Evolutionary conservation across 2,888 invertebrate species (phyloP).

Genomic region (Danaus chrysippus): DNA sequence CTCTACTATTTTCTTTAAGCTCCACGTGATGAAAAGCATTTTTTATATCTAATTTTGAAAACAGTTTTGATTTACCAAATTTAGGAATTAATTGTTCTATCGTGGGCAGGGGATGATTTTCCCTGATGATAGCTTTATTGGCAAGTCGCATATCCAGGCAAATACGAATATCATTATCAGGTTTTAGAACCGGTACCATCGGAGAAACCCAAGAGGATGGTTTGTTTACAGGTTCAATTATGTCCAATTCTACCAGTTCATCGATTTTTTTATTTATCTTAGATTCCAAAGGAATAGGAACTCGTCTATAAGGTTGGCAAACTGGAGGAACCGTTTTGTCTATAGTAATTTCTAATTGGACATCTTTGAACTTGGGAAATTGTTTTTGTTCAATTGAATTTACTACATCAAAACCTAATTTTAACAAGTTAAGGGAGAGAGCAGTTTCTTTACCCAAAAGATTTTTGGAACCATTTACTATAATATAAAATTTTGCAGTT

Average conservation of each 20-base stretch:
- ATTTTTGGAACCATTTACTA: conserved; percentile 30
- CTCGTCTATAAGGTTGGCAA: conserved; percentile 30
- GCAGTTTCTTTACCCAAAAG: conserved; percentile 32
- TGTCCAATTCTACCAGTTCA: conserved; percentile 15
- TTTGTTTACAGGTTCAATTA: conserved; percentile 8
- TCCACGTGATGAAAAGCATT: conserved; percentile 38
- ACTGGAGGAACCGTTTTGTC: conserved; percentile 18
- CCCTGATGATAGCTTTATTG: conserved; percentile 31
- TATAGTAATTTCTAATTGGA: conserved; percentile 21
- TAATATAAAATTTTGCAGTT: conserved; percentile 28
- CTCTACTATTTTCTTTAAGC: conserved; percentile 25
- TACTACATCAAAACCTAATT: conserved; percentile 24
- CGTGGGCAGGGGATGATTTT: conserved; percentile 33
- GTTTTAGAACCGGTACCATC: conserved; percentile 27
- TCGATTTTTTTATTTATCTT: conserved; percentile 27
- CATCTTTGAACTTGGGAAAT: conserved; percentile 28
- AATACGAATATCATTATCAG: conserved; percentile 22
- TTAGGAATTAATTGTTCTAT: conserved; percentile 24
- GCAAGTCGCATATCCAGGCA: conserved; percentile 32
- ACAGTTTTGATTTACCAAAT: conserved; percentile 33
- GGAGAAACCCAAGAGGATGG: conserved; percentile 30
- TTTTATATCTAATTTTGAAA: conserved; percentile 34
- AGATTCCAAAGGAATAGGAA: conserved; percentile 28
- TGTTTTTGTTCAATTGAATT: conserved; percentile 16
- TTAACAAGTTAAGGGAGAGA: conserved; percentile 25